Evolutionary conservation across 2,113 vertebrate genomes (phyloP).

Genomic region (Ranitomeya variabilis): DNA sequence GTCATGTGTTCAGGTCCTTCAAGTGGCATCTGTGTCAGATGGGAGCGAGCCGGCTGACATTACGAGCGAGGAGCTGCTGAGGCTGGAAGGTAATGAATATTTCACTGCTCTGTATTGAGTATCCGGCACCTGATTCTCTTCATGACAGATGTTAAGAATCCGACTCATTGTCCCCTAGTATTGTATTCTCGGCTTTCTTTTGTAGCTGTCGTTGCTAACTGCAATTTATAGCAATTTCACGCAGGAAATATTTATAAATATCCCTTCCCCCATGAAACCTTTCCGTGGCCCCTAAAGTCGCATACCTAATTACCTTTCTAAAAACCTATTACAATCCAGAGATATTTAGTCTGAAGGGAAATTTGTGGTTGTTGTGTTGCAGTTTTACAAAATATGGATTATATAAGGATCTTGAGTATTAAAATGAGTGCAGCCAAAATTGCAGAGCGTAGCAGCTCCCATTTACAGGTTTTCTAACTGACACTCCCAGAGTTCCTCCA

Average conservation of each 20-base stretch:
- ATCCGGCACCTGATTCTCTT: constrained; percentile 4
- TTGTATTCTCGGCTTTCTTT: neutral
- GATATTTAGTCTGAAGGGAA: too few relatives aligned
- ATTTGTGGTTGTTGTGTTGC: too few relatives aligned
- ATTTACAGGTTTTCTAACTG: too few relatives aligned
- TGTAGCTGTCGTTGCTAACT: neutral
- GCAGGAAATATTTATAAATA: too few relatives aligned
- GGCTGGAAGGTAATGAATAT: constrained; percentile 77
- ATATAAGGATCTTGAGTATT: too few relatives aligned
- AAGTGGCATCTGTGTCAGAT: constrained; percentile 88
- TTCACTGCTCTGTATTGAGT: constrained; percentile 12
- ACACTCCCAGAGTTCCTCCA: too few relatives aligned
- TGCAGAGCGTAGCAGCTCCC: too few relatives aligned
- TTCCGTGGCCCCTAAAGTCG: neutral
- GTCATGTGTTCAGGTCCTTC: constrained; percentile 77
- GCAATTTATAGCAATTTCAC: neutral
- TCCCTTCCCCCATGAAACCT: too few relatives aligned
- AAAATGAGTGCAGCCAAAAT: too few relatives aligned
- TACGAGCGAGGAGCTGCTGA: constrained; percentile 71
- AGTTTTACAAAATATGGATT: too few relatives aligned
- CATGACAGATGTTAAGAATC: neutral
- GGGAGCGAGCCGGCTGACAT: constrained; percentile 71
- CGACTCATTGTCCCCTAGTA: neutral
- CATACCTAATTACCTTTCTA: neutral
- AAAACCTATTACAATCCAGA: too few relatives aligned